These are phyloP conservation scores for Ceratosolen solmsi DNA, from an alignment of 1,140 invertebrate species.

Conservation along the genomic window DNA sequence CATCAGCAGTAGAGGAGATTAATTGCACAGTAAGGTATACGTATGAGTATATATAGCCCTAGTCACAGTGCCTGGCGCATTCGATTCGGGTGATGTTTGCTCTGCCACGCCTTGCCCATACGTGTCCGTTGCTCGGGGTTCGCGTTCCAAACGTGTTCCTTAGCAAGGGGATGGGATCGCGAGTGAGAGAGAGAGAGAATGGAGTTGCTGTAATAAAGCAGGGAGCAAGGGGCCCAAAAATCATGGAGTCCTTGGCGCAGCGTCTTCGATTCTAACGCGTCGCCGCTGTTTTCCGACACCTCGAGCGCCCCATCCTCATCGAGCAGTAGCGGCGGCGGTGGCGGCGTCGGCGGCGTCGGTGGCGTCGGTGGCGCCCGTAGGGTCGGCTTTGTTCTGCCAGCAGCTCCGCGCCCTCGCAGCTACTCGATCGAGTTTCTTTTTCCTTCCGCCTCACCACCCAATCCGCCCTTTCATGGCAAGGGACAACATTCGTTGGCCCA, in stretches of 20 bases:
- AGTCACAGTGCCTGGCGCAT: background rate
- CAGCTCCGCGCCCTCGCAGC: background rate
- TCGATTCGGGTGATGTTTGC: background rate
- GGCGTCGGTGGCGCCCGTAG: too few relatives aligned
- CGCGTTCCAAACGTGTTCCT: background rate
- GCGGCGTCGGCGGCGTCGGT: background rate
- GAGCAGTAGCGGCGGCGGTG: too few relatives aligned
- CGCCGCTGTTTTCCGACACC: background rate
- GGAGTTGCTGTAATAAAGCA: background rate
- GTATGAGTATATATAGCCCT: background rate
- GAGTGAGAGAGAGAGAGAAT: background rate
- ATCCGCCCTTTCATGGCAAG: background rate
- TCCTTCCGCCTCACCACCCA: background rate
- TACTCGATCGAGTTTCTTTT: background rate
- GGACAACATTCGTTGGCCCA: background rate
- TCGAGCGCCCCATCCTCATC: background rate
- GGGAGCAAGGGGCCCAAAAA: background rate
- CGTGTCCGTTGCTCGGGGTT: background rate
- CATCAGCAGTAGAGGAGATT: conserved; percentile 1
- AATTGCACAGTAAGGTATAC: background rate
- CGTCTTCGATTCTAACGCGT: background rate
- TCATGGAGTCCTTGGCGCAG: background rate
- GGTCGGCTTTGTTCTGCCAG: background rate
- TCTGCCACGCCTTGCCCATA: background rate
- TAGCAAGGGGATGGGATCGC: background rate